Evolutionary conservation across 2,113 vertebrate genomes (phyloP).

Genomic region (Gallinago undulata): DNA sequence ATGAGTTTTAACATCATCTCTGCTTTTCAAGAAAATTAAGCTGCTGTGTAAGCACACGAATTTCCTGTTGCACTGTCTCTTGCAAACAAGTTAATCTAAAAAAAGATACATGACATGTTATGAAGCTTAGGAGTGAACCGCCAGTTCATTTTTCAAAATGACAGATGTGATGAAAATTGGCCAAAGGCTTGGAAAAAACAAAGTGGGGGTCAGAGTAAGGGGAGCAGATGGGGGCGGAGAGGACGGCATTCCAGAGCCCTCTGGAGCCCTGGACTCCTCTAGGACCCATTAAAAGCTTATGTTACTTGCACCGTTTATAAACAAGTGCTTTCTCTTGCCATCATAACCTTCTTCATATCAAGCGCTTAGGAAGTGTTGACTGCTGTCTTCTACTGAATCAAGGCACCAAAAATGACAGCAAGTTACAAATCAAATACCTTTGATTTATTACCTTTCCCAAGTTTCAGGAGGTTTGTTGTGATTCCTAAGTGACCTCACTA

Average conservation of each 20-base stretch:
- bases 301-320: constrained; percentile 21
- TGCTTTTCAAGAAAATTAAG: constrained; percentile 12
- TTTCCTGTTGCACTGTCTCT: neutral
- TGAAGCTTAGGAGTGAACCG: neutral
- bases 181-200: constrained; percentile 40
- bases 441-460: neutral
- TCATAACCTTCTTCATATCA: neutral
- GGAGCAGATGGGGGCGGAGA: neutral
- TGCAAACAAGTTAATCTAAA: constrained; percentile 40
- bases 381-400: constrained; percentile 5
- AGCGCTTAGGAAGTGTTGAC: neutral
- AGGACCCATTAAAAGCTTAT: constrained; percentile 64
- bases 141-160: constrained; percentile 58
- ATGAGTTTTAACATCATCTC: neutral
- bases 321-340: constrained; percentile 27
- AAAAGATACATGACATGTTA: neutral
- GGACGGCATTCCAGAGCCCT: constrained; percentile 48
- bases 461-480: constrained; percentile 10
- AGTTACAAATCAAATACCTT: constrained; percentile 41
- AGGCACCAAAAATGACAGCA: constrained; percentile 30
- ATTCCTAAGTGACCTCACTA: constrained; percentile 4
- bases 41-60: constrained; percentile 16
- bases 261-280: constrained; percentile 55
- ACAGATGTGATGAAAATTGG: constrained; percentile 55
- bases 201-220: constrained; percentile 15